These are phyloP conservation scores for Petrolisthes cinctipes DNA, from an alignment of 2,888 invertebrate genomes.

Conservation along the genomic window DNA sequence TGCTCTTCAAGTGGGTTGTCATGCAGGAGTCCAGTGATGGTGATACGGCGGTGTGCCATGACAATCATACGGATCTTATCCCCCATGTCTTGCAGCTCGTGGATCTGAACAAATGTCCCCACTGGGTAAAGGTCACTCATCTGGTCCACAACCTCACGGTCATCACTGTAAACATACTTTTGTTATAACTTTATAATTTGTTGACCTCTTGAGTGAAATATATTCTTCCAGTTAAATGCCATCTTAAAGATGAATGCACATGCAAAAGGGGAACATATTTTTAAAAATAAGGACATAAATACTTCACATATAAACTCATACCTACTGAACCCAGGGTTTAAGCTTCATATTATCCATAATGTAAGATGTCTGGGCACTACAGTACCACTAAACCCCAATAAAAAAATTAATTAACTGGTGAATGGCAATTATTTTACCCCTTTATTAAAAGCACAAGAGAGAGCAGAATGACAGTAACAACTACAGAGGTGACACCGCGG, in stretches of 20 bases:
- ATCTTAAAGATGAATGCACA: no score
- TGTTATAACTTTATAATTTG: background rate
- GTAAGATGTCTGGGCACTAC: no score
- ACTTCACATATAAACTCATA: background rate
- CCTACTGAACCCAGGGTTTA: no score
- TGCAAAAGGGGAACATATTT: no score
- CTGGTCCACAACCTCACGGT: constrained; percentile 85
- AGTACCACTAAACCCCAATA: no score
- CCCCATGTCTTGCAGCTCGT: constrained; percentile 95
- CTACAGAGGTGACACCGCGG: no score
- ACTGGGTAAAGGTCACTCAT: constrained; percentile 88
- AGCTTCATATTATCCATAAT: no score
- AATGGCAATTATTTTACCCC: no score
- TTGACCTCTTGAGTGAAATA: background rate
- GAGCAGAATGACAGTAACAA: no score
- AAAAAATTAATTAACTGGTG: no score
- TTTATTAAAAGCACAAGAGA: no score
- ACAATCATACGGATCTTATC: constrained; percentile 90
- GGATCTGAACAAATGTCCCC: constrained; percentile 98
- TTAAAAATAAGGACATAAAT: no score
- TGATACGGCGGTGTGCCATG: constrained; percentile 92
- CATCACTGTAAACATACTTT: constrained; percentile 74
- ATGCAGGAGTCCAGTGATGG: constrained; percentile 82
- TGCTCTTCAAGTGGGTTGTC: constrained; percentile 73
- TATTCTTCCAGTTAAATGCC: background rate